Conservation (phyloP, 2,888 invertebrate genomes). For the Calameuta filiformis region DNA sequence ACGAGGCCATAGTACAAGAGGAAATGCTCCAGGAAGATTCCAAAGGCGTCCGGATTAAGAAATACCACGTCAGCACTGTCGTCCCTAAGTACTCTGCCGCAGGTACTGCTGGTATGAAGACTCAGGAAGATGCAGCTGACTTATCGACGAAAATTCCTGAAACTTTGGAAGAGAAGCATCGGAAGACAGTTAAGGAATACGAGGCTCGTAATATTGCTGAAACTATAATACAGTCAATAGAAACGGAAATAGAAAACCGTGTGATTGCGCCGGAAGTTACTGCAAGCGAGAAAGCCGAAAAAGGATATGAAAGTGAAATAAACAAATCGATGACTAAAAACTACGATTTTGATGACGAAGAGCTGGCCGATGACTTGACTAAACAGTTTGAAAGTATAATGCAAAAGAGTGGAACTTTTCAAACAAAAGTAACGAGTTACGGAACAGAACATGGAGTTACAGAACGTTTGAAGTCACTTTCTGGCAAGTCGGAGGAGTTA, state of each 20-base stretch:
- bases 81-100: not conserved
- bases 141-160: conserved; percentile 8
- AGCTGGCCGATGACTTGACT: conserved; percentile 55
- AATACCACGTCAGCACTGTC: not conserved
- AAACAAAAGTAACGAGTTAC: not conserved
- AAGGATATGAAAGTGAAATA: conserved; percentile 15
- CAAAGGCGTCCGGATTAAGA: not conserved
- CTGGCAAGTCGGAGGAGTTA: conserved; percentile 35
- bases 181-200: conserved; percentile 30
- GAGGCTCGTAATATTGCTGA: conserved; percentile 54
- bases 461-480: not conserved
- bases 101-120: not conserved
- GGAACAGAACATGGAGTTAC: not conserved
- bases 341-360: conserved; percentile 47
- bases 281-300: not conserved
- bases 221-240: conserved; percentile 54
- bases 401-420: not conserved
- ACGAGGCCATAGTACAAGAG: conserved; percentile 37
- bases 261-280: conserved; percentile 9
- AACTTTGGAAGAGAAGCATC: conserved; percentile 33
- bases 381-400: conserved; percentile 54
- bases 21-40: conserved; percentile 40
- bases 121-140: conserved; percentile 21
- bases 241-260: conserved; percentile 51
- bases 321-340: conserved; percentile 28